Evolutionary conservation across 2,113 vertebrate genomes (phyloP).

Genomic region (Tylochromis polylepis): DNA sequence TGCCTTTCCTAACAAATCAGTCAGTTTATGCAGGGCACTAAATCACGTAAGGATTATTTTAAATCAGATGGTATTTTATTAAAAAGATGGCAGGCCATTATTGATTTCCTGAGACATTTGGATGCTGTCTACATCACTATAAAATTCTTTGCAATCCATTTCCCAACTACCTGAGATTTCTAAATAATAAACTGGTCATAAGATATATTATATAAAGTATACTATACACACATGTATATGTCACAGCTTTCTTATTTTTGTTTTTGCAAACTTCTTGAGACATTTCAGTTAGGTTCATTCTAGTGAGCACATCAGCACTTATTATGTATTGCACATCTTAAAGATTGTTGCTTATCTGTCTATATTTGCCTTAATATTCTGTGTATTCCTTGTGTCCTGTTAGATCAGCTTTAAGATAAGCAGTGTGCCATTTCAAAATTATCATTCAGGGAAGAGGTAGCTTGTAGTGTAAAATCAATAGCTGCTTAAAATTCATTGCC

Average conservation of each 20-base stretch:
- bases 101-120: background rate
- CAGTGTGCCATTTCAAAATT: conserved; percentile 74
- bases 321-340: background rate
- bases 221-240: background rate
- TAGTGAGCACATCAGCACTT: background rate
- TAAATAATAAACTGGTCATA: background rate
- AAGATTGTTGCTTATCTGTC: background rate
- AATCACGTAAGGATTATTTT: background rate
- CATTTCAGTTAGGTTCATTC: background rate
- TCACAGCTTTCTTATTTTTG: background rate
- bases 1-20: background rate
- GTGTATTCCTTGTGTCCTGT: conserved; percentile 40
- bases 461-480: conserved; percentile 83
- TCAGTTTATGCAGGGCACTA: background rate
- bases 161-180: background rate
- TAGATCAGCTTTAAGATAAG: conserved; percentile 71
- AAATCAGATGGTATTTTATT: background rate
- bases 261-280: background rate
- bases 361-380: conserved; percentile 17
- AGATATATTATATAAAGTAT: background rate
- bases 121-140: background rate
- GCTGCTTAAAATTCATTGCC: conserved; percentile 81
- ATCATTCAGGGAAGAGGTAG: conserved; percentile 78
- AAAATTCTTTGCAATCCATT: background rate
- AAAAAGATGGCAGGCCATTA: background rate